These are phyloP conservation scores for Speoplatyrhinus poulsoni DNA, from an alignment of 2,113 vertebrate species.

Conservation along the genomic window DNA sequence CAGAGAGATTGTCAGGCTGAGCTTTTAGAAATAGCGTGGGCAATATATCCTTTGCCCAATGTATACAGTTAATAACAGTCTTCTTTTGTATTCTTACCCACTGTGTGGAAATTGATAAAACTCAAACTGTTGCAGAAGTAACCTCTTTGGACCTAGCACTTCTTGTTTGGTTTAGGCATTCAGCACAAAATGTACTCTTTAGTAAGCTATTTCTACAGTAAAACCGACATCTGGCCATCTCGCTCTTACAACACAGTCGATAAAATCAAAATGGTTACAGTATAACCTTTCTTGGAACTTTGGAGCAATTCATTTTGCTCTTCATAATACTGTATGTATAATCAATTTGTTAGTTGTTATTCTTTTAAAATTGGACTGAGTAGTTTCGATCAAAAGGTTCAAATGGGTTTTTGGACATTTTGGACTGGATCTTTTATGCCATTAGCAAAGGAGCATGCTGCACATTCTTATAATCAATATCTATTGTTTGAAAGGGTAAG, in stretches of 20 bases:
- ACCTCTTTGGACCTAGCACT: background rate
- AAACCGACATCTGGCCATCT: too few species aligned
- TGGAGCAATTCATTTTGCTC: too few species aligned
- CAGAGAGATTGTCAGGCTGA: background rate
- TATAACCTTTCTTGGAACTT: background rate
- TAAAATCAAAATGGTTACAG: too few species aligned
- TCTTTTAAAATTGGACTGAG: too few species aligned
- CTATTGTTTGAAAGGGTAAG: background rate
- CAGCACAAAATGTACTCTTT: constrained; percentile 8
- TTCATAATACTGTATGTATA: too few species aligned
- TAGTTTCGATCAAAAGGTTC: background rate
- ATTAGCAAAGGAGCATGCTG: constrained; percentile 5
- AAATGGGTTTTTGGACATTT: background rate
- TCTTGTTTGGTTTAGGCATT: background rate
- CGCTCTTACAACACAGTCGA: too few species aligned
- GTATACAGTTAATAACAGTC: background rate
- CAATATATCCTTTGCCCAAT: background rate
- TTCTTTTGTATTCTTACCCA: background rate
- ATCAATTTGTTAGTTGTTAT: too few species aligned
- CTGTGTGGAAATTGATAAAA: background rate
- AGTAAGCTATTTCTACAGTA: background rate
- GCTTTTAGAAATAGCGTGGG: constrained; percentile 8
- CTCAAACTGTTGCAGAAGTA: background rate
- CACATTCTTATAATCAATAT: constrained; percentile 23
- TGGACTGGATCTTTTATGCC: background rate